These are phyloP conservation scores for Drosophila fuyamai DNA, from an alignment of 1,140 invertebrate species.

Conservation along the genomic window DNA sequence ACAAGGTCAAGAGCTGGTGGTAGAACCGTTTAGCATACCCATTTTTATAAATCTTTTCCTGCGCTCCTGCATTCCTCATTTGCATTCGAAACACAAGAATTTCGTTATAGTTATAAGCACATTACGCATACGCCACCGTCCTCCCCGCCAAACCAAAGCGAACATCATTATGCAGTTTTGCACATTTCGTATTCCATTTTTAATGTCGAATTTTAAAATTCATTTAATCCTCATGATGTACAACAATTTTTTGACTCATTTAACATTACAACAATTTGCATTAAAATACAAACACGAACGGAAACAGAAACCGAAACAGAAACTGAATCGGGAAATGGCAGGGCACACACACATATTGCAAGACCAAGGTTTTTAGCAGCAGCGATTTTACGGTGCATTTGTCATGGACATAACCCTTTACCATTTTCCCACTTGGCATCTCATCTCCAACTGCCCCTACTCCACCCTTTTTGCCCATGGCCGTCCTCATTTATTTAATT, in stretches of 20 bases:
- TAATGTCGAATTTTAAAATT: constrained; percentile 55
- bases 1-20: constrained; percentile 86
- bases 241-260: constrained; percentile 75
- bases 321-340: constrained; percentile 25
- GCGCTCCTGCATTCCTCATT: constrained; percentile 10
- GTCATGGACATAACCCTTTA: constrained; percentile 47
- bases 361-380: constrained; percentile 53
- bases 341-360: constrained; percentile 10
- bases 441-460: neutral
- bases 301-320: constrained; percentile 26
- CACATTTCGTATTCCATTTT: constrained; percentile 51
- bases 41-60: neutral
- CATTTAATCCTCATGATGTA: constrained; percentile 61
- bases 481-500: constrained; percentile 70
- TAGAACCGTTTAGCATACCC: constrained; percentile 26
- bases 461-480: neutral
- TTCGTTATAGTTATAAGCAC: constrained; percentile 59
- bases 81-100: constrained; percentile 33
- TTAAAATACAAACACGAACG: constrained; percentile 56
- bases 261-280: constrained; percentile 70
- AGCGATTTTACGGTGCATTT: constrained; percentile 71
- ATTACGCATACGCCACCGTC: constrained; percentile 51
- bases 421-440: constrained; percentile 7
- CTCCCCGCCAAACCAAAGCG: constrained; percentile 40
- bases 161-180: constrained; percentile 52